Evolutionary conservation across 2,113 vertebrate species (phyloP), one percentile per base, ranked within the genome.

Genomic region (Sebastes fasciatus): DNA sequence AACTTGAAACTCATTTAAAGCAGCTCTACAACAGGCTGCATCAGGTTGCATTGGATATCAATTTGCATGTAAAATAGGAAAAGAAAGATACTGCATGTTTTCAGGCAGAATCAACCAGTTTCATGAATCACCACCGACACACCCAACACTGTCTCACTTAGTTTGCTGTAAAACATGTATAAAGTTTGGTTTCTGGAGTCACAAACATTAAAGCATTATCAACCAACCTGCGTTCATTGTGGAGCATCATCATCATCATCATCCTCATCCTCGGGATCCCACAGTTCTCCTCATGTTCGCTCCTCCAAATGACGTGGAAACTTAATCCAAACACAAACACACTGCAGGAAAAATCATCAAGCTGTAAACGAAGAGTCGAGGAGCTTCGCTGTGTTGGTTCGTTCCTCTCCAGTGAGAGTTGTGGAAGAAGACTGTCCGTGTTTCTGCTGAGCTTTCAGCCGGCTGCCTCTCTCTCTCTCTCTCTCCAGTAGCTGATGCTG

Each of bases 231-330:
- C 74, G 86, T 94, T 95, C 95, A 96, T 96, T 51, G 82, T 93
- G 91, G 92, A 90, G 93, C 94, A 95, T 95, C 93, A 89, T 94
- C 94, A 95, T 95, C 92, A 90, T 93, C 94, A 95, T 95, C 93
- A 89, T 94, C 94, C 95, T 95, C 93, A 94, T 90, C 91, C 91
- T 86, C 86, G 87, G 88, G 62, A 88, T 66, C 70, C 74, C 63
- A 87, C 78, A 66, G 78, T 86, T 84, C 61, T 91, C 90, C 94
- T 89, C 94, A 93, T 91, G 85, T 92, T 81, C 74, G 75, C 74
- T 58, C 55, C 86, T 89, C 86, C 86, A 76, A 89, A 79, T n/a
- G 55, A 79, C 73, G 65, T 46, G 72, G 17, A 86, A 88, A 94
- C 87, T 87, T 92, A 89, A 84, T 86, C 85, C 91, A 60, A 68